Evolutionary conservation across 2,113 vertebrate genomes (phyloP).

Genomic region (Ophthalmolycus amberensis): DNA sequence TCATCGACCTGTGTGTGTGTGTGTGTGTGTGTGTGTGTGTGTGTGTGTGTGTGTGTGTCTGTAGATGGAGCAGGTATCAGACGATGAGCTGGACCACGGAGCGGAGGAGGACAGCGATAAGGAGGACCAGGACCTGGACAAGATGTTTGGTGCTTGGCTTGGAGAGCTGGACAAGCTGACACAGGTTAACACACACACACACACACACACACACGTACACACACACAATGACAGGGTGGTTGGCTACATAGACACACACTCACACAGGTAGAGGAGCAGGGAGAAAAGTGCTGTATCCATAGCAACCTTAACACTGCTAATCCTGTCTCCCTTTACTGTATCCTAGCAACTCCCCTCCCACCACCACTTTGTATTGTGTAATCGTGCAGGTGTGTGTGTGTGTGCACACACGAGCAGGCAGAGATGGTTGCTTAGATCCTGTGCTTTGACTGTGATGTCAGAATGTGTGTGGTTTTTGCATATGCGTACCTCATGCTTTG

Average conservation of each 20-base stretch:
- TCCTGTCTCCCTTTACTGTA: constrained; percentile 67
- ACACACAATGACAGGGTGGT: neutral
- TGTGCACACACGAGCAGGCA: constrained; percentile 20
- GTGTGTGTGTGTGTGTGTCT: neutral
- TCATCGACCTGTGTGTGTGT: neutral
- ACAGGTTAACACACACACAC: constrained; percentile 74
- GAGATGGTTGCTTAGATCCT: constrained; percentile 33
- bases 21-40: neutral
- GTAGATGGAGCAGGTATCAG: constrained; percentile 97
- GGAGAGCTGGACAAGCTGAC: constrained; percentile 86
- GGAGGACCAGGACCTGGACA: constrained; percentile 98
- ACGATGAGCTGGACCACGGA: constrained; percentile 97
- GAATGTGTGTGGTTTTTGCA: constrained; percentile 18
- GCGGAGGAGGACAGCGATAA: constrained; percentile 98
- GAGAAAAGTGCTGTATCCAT: constrained; percentile 61
- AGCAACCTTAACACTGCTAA: constrained; percentile 75
- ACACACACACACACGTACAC: constrained; percentile 46
- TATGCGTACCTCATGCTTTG: neutral
- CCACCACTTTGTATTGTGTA: constrained; percentile 32
- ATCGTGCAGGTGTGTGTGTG: constrained; percentile 2
- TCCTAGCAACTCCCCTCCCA: constrained; percentile 74
- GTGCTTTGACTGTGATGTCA: constrained; percentile 21
- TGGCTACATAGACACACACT: constrained; percentile 74
- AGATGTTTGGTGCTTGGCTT: constrained; percentile 99
- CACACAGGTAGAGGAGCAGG: constrained; percentile 51